Base-by-base conservation (phyloP, 2,888 invertebrate species). In the Drosophila neutralis region DNA sequence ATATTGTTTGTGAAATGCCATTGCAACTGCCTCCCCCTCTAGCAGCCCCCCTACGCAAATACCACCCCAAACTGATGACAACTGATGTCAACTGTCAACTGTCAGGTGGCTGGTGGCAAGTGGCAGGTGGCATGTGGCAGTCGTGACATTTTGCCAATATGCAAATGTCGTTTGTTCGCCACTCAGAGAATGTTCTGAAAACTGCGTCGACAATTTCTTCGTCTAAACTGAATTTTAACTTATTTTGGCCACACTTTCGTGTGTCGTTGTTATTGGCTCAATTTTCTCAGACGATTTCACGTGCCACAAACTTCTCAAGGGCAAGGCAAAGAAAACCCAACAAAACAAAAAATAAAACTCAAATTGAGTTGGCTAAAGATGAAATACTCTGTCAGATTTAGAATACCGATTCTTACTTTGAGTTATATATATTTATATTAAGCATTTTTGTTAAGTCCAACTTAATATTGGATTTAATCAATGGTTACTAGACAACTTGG, bases 291-390 rank as follows among this genome's bases (percentile, higher is more conserved):
- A 81, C 91, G 91, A 92, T 92, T 92, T 92, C 90, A 92, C 92
- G 92, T 91, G 91, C 87, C 90, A 92, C 90, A 90, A 91, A 92
- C 86, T 92, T 91, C 85, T 89, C 84, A 83, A 92, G 92, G 90
- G 92, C 91, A 91, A 87, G 90, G 92, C 85, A 92, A 92, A 92
- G 92, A 92, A 87, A 83, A 73, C 42, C 73, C 24, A 18, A 36
- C 6, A 80, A 27, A 67, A 40, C 64, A 48, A 64, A 69, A 69
- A 51, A 10, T 13, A 6, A 64, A 68, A 45, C 48, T 69, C 56
- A 71, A 64, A 42, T 48, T 45, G 35, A 53, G 4, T 64, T 49
- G 2, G 4, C 7, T 21, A n/a, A 35, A 18, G 1, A 4, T 27
- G 1, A 8, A 33, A 67, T 67, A 15, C 67, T 7, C 67, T 67